A percentile compares a stretch with the other conserved stretches of the same genome.
Evolutionary conservation across 2,888 invertebrate species (phyloP).

Genomic region (Plagodis pulveraria): DNA sequence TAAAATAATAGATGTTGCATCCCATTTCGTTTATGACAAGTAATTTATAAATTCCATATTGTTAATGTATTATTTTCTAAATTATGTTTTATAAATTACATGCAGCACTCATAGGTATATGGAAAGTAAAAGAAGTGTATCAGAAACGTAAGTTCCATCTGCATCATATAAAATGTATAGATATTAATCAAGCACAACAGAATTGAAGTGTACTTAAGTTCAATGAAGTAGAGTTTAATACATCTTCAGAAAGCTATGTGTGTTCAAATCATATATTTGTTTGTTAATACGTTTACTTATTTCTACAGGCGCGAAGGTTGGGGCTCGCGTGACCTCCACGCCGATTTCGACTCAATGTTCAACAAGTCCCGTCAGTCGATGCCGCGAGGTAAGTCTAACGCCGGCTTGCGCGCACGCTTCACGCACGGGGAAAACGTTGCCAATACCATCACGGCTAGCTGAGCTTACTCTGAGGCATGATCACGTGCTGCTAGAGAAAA

Average conservation of each 20-base stretch:
- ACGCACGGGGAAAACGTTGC: slow-evolving; percentile 73
- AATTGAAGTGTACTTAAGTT: too few relatives aligned
- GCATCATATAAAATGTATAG: neutral
- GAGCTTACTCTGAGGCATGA: slow-evolving; percentile 31
- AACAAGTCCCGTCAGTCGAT: slow-evolving; percentile 83
- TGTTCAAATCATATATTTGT: too few relatives aligned
- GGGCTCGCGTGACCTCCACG: slow-evolving; percentile 88
- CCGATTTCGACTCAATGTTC: slow-evolving; percentile 91
- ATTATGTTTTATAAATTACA: slow-evolving; percentile 46
- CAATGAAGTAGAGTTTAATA: too few relatives aligned
- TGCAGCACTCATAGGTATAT: slow-evolving; percentile 77
- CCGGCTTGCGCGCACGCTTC: slow-evolving; percentile 49
- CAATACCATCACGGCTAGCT: slow-evolving; percentile 50
- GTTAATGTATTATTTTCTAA: too few relatives aligned
- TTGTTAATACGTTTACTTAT: neutral
- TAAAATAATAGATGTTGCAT: too few relatives aligned
- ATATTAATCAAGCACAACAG: neutral
- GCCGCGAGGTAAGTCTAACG: slow-evolving; percentile 88
- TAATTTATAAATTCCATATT: too few relatives aligned
- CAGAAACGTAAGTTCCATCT: slow-evolving; percentile 73
- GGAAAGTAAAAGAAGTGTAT: slow-evolving; percentile 80
- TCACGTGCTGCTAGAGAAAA: slow-evolving; percentile 23
- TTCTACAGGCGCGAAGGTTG: slow-evolving; percentile 76
- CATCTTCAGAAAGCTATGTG: too few relatives aligned
- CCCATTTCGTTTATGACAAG: too few relatives aligned